phyloP scores from a whole-genome alignment of 2,797 vertebrate species.

The Schizopygopsis malacanthus region DNA sequence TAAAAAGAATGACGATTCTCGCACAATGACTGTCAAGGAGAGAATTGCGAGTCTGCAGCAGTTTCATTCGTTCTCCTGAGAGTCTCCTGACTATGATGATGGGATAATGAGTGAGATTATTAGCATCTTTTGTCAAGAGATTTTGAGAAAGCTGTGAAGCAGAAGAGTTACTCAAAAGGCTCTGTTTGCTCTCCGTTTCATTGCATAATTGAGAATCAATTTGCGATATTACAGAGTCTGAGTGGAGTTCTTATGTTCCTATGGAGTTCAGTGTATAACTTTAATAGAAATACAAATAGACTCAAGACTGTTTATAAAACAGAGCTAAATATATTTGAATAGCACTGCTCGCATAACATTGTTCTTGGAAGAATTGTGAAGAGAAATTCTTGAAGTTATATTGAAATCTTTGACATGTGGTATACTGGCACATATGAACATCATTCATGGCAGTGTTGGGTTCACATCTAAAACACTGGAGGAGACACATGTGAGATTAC shows the following conservation, averaged over 20 bases:
- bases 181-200: conserved; percentile 6
- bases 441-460: background rate
- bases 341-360: background rate
- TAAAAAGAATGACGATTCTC: conserved; percentile 16
- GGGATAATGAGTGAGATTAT: conserved; percentile 24
- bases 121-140: conserved; percentile 24
- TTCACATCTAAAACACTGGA: background rate
- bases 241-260: conserved; percentile 12
- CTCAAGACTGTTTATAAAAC: background rate
- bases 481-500: background rate
- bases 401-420: background rate
- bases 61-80: background rate
- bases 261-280: background rate
- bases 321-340: background rate
- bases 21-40: conserved; percentile 11
- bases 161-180: background rate
- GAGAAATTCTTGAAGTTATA: background rate
- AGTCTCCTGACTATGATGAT: conserved; percentile 20
- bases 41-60: conserved; percentile 12
- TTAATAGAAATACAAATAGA: conserved; percentile 2
- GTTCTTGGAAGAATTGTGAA: background rate
- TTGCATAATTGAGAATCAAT: conserved; percentile 2
- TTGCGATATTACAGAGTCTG: background rate
- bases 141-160: conserved; percentile 9
- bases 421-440: background rate